Evolutionary conservation across 1,140 invertebrate genomes (phyloP).

Genomic region (Bombus cullumanus): DNA sequence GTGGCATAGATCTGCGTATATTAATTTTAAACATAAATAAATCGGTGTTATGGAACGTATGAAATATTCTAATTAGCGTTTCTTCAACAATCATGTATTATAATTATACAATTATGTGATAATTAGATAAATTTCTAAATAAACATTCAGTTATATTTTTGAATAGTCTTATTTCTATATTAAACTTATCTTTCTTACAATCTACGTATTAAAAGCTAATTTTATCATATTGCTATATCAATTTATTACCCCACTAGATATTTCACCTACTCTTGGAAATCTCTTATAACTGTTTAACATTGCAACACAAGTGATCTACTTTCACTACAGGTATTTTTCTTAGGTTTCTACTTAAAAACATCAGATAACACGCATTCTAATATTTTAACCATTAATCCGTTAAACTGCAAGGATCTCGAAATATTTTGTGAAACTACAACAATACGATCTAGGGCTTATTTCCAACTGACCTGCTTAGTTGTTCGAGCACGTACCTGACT

Average conservation of each 20-base stretch:
- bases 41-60: neutral
- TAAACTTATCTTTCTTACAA: neutral
- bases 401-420: conserved; percentile 1
- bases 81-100: neutral
- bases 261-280: neutral
- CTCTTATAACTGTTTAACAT: neutral
- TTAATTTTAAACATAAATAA: too few species aligned
- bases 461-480: conserved; percentile 76
- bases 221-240: too few species aligned
- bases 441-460: conserved; percentile 74
- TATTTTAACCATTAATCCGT: neutral
- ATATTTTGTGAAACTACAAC: conserved; percentile 51
- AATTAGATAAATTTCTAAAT: neutral
- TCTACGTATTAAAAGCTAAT: too few species aligned
- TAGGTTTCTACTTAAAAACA: neutral
- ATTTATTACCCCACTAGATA: too few species aligned
- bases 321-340: neutral
- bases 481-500: conserved; percentile 65
- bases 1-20: too few species aligned
- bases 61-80: neutral
- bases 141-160: too few species aligned
- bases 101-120: neutral
- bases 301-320: neutral
- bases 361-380: neutral
- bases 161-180: neutral